Evolutionary conservation across 2,888 invertebrate species (phyloP).

Genomic region (Dryomyza anilis): DNA sequence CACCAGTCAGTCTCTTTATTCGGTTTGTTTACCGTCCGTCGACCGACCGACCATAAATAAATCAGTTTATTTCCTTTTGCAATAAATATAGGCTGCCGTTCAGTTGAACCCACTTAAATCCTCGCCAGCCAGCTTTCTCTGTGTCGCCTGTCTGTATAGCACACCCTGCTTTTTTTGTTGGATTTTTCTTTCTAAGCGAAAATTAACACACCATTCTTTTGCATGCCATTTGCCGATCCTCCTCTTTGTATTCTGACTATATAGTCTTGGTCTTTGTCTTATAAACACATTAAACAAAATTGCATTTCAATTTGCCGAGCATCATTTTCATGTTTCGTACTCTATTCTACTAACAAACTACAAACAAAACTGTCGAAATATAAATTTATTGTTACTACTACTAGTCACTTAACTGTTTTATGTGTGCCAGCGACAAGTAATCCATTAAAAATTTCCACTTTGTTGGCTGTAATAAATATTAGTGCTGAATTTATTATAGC

Average conservation of each 20-base stretch:
- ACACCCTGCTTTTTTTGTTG: not conserved
- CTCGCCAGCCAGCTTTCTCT: not conserved
- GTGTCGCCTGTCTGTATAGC: too few relatives aligned
- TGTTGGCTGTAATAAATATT: conserved; percentile 13
- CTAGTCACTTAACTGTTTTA: not conserved
- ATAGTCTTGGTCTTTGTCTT: conserved; percentile 19
- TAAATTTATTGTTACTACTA: conserved; percentile 13
- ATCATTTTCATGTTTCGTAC: too few relatives aligned
- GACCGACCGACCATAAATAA: conserved; percentile 27
- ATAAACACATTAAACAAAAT: conserved; percentile 53
- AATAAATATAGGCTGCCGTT: conserved; percentile 26
- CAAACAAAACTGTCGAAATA: conserved; percentile 36
- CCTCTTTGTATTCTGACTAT: not conserved
- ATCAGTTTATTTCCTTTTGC: conserved; percentile 29
- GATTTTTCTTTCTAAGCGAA: not conserved
- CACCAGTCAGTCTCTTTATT: too few relatives aligned
- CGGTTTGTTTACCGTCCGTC: not conserved
- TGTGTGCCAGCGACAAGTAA: not conserved
- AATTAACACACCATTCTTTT: not conserved
- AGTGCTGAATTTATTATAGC: too few relatives aligned
- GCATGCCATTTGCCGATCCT: not conserved
- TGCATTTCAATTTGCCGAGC: conserved; percentile 42
- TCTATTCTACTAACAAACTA: too few relatives aligned
- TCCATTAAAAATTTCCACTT: conserved; percentile 23
- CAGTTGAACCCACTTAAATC: not conserved